These are phyloP conservation scores for Prosopocoilus inquinatus DNA, from an alignment of 2,888 invertebrate species.

Conservation along the genomic window DNA sequence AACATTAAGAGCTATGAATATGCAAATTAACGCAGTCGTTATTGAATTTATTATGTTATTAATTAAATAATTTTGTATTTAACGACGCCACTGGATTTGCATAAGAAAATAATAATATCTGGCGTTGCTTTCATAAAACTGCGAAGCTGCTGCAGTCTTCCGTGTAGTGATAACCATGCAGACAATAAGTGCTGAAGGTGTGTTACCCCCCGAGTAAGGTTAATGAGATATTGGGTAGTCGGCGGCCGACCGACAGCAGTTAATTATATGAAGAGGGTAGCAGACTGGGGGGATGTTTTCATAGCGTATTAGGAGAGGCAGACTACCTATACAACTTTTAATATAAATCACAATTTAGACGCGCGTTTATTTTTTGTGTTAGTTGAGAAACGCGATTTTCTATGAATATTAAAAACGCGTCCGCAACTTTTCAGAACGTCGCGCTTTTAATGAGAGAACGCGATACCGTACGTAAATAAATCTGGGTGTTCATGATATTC, in stretches of 20 bases:
- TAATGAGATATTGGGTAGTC: slow-evolving; percentile 46
- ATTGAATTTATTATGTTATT: too few relatives aligned
- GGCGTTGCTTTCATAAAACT: too few relatives aligned
- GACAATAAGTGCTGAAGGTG: slow-evolving; percentile 37
- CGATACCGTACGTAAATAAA: too few relatives aligned
- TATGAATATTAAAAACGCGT: neutral
- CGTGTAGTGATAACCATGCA: slow-evolving; percentile 16
- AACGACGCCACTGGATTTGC: too few relatives aligned
- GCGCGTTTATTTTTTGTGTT: neutral
- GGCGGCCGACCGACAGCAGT: slow-evolving; percentile 39
- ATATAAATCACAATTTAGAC: slow-evolving; percentile 9
- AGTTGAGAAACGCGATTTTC: slow-evolving; percentile 1
- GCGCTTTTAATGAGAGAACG: too few relatives aligned
- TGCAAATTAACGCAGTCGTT: too few relatives aligned
- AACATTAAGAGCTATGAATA: too few relatives aligned
- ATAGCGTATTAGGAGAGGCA: slow-evolving; percentile 21
- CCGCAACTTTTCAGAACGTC: too few relatives aligned
- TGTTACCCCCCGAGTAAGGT: slow-evolving; percentile 40
- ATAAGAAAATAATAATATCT: too few relatives aligned
- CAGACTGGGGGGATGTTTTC: slow-evolving; percentile 27
- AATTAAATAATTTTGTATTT: too few relatives aligned
- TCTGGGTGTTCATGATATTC: too few relatives aligned
- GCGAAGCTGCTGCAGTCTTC: neutral
- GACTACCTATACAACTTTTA: slow-evolving; percentile 25
- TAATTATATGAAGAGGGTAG: slow-evolving; percentile 45